A percentile compares a stretch with the other conserved stretches of the same genome.
These are phyloP conservation scores for Zaprionus nigranus DNA, from an alignment of 1,140 invertebrate genomes.

Conservation along the genomic window DNA sequence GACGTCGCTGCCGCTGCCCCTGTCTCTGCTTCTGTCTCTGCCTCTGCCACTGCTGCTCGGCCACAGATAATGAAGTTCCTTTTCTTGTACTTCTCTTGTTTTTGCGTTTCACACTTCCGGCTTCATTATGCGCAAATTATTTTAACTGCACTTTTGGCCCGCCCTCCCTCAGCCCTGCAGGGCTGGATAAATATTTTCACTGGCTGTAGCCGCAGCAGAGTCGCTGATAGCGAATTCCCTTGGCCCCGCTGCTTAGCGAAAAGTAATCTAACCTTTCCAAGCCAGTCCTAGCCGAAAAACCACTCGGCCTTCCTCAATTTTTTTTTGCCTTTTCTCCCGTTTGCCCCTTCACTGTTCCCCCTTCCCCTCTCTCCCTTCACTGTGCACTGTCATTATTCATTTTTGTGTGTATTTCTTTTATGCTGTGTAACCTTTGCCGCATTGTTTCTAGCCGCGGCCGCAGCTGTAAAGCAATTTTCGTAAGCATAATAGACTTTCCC, in stretches of 20 bases:
- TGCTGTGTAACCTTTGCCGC: slow-evolving; percentile 79
- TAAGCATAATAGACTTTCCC: slow-evolving; percentile 78
- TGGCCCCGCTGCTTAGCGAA: slow-evolving; percentile 40
- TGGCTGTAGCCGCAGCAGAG: slow-evolving; percentile 43
- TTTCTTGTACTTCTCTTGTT: slow-evolving; percentile 67
- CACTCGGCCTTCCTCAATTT: neutral
- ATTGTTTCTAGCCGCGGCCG: slow-evolving; percentile 65
- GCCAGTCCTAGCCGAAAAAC: neutral
- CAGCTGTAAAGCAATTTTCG: slow-evolving; percentile 80
- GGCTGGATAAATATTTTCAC: slow-evolving; percentile 48
- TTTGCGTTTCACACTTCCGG: slow-evolving; percentile 80
- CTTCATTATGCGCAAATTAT: slow-evolving; percentile 81
- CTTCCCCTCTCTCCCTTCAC: neutral
- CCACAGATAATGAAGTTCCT: slow-evolving; percentile 73
- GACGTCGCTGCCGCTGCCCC: slow-evolving; percentile 10
- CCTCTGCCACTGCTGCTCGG: slow-evolving; percentile 38
- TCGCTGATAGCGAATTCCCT: slow-evolving; percentile 48
- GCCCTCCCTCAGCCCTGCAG: neutral
- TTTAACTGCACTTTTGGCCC: slow-evolving; percentile 73
- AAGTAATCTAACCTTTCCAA: slow-evolving; percentile 32
- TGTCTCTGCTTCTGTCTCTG: slow-evolving; percentile 24
- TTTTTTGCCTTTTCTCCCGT: neutral
- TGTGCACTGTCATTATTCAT: slow-evolving; percentile 75
- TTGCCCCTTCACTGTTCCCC: neutral
- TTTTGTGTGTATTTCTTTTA: slow-evolving; percentile 74